Evolutionary conservation across 2,113 vertebrate genomes (phyloP).

Genomic region (Desmodus rotundus): DNA sequence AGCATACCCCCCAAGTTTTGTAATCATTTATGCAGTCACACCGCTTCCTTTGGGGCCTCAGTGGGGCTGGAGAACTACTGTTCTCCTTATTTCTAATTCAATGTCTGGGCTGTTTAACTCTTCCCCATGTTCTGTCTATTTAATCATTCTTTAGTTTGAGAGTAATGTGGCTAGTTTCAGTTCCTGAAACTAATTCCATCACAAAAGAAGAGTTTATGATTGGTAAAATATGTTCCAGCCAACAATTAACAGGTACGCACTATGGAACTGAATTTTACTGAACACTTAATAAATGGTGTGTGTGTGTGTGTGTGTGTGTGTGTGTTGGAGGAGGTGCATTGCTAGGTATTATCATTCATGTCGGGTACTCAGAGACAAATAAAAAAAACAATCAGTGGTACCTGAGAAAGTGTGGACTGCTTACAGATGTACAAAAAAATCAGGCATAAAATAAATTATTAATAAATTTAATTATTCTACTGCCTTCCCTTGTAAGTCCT

Average conservation of each 20-base stretch:
- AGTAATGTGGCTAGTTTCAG: conserved; percentile 35
- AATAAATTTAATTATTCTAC: conserved; percentile 62
- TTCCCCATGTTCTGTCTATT: conserved; percentile 18
- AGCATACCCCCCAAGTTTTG: not conserved
- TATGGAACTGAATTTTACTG: conserved; percentile 12
- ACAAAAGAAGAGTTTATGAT: conserved; percentile 51
- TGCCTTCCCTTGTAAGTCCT: conserved; percentile 36
- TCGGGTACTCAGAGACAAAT: conserved; percentile 44
- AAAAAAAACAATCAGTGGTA: conserved; percentile 47
- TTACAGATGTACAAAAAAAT: conserved; percentile 54
- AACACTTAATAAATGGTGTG: conserved; percentile 11
- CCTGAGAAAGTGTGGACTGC: conserved; percentile 25
- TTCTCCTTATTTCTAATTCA: not conserved
- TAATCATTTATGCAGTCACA: not conserved
- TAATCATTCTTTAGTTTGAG: conserved; percentile 38
- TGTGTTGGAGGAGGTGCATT: not conserved
- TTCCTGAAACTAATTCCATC: conserved; percentile 38
- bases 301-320: not conserved
- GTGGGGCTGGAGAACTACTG: not conserved
- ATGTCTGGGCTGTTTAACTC: not conserved
- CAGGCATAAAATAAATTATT: conserved; percentile 63
- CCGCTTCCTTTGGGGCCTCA: not conserved
- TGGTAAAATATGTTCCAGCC: conserved; percentile 56
- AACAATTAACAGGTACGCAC: conserved; percentile 32
- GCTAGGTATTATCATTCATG: conserved; percentile 38